phyloP scores from a whole-genome alignment of 2,888 invertebrate species.

The Synergus gifuensis region DNA sequence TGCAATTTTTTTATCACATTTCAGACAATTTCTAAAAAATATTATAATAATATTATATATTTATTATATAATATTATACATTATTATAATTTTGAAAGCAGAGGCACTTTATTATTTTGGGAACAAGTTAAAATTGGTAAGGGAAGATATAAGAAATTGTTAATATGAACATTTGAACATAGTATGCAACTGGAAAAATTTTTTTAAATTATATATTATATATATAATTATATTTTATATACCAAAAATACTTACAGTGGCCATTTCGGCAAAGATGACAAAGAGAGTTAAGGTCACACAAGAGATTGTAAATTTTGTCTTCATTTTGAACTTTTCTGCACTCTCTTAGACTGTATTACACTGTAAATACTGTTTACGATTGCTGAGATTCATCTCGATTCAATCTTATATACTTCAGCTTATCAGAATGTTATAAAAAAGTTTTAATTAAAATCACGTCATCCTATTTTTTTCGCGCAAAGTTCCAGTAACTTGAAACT shows the following conservation, averaged over 20 bases:
- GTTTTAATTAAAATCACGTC: neutral
- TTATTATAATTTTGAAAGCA: too few species aligned
- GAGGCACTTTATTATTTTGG: too few species aligned
- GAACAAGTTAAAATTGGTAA: too few species aligned
- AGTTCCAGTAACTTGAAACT: neutral
- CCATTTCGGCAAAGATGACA: neutral
- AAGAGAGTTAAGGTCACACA: neutral
- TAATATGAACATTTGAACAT: too few species aligned
- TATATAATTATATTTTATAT: too few species aligned
- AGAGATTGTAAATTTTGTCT: neutral
- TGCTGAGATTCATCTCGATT: neutral
- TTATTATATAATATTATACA: too few species aligned
- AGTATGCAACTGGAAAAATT: too few species aligned
- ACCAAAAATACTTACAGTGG: neutral
- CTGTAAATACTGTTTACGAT: neutral
- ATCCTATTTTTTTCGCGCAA: neutral
- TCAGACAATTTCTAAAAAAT: too few species aligned
- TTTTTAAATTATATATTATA: too few species aligned
- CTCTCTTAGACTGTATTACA: conserved; percentile 3
- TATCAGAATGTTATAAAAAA: neutral
- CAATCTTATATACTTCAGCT: neutral
- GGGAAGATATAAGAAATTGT: too few species aligned
- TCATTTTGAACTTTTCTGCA: neutral
- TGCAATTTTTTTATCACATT: neutral
- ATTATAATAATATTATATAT: too few species aligned